Percentiles rank a stretch among this genome's conserved stretches.
Conservation (phyloP, 2,888 invertebrate genomes). For the Andrena flavipes region DNA sequence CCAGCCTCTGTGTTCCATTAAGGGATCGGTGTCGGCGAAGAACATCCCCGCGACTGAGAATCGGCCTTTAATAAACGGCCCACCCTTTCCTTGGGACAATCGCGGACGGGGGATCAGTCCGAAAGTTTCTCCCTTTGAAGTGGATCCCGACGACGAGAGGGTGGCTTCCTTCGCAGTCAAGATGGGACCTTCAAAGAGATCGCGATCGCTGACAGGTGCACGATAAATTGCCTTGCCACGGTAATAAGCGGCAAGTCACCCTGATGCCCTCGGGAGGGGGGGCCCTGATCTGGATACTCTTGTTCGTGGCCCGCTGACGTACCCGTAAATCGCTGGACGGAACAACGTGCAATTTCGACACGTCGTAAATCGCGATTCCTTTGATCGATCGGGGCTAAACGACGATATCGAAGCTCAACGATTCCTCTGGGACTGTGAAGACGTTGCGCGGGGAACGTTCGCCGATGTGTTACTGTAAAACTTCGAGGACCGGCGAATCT, state of each 20-base stretch:
- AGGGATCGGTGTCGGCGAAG: slow-evolving; percentile 49
- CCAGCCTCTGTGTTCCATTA: slow-evolving; percentile 59
- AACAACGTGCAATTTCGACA: slow-evolving; percentile 73
- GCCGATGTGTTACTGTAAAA: background rate
- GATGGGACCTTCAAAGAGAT: slow-evolving; percentile 71
- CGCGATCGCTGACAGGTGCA: slow-evolving; percentile 75
- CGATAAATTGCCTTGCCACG: slow-evolving; percentile 71
- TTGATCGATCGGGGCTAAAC: background rate
- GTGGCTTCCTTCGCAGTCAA: slow-evolving; percentile 32
- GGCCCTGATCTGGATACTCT: slow-evolving; percentile 56
- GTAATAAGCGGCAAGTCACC: slow-evolving; percentile 71
- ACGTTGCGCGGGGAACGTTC: background rate
- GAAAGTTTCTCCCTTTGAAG: slow-evolving; percentile 70
- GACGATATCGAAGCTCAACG: background rate
- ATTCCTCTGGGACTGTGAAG: background rate
- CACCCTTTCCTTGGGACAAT: slow-evolving; percentile 72
- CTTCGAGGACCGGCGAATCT: background rate
- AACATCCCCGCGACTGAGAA: slow-evolving; percentile 52
- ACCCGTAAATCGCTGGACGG: slow-evolving; percentile 58
- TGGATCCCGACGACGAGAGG: slow-evolving; percentile 50
- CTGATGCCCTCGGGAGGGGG: slow-evolving; percentile 42
- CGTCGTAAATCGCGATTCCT: slow-evolving; percentile 62
- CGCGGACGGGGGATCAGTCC: slow-evolving; percentile 57
- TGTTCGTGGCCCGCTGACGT: slow-evolving; percentile 42
- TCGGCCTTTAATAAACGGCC: slow-evolving; percentile 65